A percentile compares a stretch with the other conserved stretches of the same genome.
phyloP scores from a whole-genome alignment of 2,797 vertebrate genomes.

The Sebastes steindachneri region DNA sequence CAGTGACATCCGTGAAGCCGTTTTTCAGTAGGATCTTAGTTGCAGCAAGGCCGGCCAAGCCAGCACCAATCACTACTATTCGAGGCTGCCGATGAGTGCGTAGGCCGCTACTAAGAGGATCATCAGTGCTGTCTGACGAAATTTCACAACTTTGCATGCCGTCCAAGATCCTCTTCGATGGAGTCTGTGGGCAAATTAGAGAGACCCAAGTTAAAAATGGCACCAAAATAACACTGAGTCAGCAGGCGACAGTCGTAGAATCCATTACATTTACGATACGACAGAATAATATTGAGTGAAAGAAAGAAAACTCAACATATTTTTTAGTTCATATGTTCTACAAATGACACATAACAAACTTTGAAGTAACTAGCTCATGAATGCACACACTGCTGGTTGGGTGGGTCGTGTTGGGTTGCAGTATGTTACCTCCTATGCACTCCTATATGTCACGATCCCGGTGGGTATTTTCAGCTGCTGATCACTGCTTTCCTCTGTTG shows the following conservation, averaged over 20 bases:
- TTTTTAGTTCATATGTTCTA: neutral
- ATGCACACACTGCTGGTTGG: neutral
- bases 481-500: neutral
- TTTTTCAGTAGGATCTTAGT: conserved; percentile 92
- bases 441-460: neutral
- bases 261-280: neutral
- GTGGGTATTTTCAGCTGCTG: conserved; percentile 1
- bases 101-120: conserved; percentile 96
- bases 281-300: neutral
- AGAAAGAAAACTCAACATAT: neutral
- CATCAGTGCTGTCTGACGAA: conserved; percentile 99
- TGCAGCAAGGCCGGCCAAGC: conserved; percentile 95
- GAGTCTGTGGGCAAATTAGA: conserved; percentile 80
- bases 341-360: neutral
- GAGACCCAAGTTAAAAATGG: conserved; percentile 14
- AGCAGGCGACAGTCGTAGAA: neutral
- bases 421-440: neutral
- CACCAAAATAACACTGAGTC: neutral
- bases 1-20: conserved; percentile 96
- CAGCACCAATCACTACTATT: conserved; percentile 97
- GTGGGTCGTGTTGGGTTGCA: neutral
- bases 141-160: conserved; percentile 99
- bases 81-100: conserved; percentile 95
- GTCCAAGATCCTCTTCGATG: conserved; percentile 95
- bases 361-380: neutral